phyloP scores from a whole-genome alignment of 2,888 invertebrate genomes.

The Ametastegia equiseti region DNA sequence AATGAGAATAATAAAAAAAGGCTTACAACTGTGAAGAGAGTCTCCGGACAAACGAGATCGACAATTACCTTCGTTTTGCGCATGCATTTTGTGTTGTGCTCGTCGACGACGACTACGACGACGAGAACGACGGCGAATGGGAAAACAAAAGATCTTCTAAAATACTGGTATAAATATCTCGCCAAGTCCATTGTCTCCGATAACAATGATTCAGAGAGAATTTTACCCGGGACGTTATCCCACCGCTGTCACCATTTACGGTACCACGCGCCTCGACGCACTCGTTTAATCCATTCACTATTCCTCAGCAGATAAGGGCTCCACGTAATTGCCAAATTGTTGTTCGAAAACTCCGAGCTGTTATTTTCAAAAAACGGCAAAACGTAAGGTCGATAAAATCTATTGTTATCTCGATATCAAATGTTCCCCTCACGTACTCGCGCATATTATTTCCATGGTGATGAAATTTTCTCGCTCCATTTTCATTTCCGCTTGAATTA shows the following conservation, averaged over 20 bases:
- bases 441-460: neutral
- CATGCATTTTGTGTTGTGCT: constrained; percentile 10
- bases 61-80: constrained; percentile 25
- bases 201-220: constrained; percentile 28
- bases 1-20: neutral
- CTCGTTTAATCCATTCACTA: neutral
- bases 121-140: neutral
- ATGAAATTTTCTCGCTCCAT: neutral
- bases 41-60: constrained; percentile 10
- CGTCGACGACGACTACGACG: constrained; percentile 8
- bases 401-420: neutral
- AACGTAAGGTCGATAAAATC: neutral
- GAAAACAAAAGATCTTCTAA: constrained; percentile 28
- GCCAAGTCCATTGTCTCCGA: constrained; percentile 21
- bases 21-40: neutral
- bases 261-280: neutral
- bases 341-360: neutral
- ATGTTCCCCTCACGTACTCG: neutral
- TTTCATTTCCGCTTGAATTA: constrained; percentile 9
- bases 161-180: constrained; percentile 27
- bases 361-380: neutral
- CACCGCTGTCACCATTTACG: constrained; percentile 23
- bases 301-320: neutral
- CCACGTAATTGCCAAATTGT: neutral
- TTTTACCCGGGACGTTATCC: constrained; percentile 21